These are phyloP conservation scores for Zaprionus taronus DNA, from an alignment of 1,140 invertebrate genomes.

Conservation along the genomic window DNA sequence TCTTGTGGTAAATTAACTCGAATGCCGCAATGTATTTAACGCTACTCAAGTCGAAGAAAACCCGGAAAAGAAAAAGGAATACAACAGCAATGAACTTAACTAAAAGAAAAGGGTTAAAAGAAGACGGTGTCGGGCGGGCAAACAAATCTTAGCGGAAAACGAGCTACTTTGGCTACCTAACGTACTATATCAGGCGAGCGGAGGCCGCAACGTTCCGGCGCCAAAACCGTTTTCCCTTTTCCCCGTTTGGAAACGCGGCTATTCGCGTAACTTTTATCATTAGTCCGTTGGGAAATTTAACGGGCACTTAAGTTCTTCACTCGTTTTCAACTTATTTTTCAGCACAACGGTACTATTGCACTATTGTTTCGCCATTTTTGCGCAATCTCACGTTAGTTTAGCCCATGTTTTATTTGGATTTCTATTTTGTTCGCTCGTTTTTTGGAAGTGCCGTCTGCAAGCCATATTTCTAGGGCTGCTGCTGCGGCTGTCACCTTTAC, in stretches of 20 bases:
- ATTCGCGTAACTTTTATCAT: conserved; percentile 81
- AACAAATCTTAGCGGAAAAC: conserved; percentile 35
- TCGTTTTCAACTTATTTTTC: conserved; percentile 74
- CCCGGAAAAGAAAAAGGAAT: conserved; percentile 45
- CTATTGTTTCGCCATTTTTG: conserved; percentile 75
- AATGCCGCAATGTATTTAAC: conserved; percentile 80
- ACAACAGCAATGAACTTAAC: conserved; percentile 14
- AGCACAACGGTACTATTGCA: conserved; percentile 24
- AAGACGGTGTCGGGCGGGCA: conserved; percentile 16
- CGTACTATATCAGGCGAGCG: not conserved
- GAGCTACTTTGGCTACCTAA: conserved; percentile 52
- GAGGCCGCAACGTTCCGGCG: conserved; percentile 5
- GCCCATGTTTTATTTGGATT: conserved; percentile 12
- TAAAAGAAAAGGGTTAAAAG: conserved; percentile 59
- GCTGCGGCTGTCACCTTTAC: conserved; percentile 71
- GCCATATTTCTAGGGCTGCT: conserved; percentile 33
- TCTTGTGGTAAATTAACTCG: conserved; percentile 77
- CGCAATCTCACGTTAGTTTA: conserved; percentile 40
- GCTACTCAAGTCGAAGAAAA: conserved; percentile 52
- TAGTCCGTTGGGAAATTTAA: conserved; percentile 81
- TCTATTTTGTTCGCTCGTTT: not conserved
- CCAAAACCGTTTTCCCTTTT: not conserved
- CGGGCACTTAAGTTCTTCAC: conserved; percentile 80
- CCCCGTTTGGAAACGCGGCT: conserved; percentile 29
- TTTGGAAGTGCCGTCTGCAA: not conserved